Evolutionary conservation across 2,797 vertebrate genomes (phyloP).

Genomic region (Tragopan temminckii): DNA sequence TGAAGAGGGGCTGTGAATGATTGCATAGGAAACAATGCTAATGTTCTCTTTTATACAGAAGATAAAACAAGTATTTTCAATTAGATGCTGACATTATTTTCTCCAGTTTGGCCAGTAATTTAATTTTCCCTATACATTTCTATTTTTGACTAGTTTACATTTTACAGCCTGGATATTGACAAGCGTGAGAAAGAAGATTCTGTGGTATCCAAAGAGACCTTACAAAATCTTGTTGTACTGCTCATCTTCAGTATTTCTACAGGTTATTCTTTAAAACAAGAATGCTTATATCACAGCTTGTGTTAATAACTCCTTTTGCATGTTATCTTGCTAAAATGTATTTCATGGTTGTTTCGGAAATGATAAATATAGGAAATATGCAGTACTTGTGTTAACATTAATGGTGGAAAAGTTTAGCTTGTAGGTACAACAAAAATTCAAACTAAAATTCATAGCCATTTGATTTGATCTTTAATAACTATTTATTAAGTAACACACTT

Average conservation of each 20-base stretch:
- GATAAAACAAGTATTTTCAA: neutral
- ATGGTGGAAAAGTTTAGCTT: neutral
- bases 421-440: neutral
- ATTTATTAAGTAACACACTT: neutral
- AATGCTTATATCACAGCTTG: neutral
- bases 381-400: neutral
- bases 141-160: neutral
- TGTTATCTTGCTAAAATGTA: neutral
- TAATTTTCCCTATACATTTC: neutral
- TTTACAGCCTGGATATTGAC: neutral
- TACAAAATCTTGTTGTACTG: slow-evolving; percentile 31
- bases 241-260: slow-evolving; percentile 48
- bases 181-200: neutral
- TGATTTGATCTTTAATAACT: neutral
- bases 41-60: neutral
- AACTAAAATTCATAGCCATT: neutral
- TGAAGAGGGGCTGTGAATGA: neutral
- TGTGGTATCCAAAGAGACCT: slow-evolving; percentile 10
- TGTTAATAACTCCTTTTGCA: neutral
- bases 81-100: neutral
- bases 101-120: neutral
- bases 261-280: slow-evolving; percentile 25
- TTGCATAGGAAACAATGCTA: neutral
- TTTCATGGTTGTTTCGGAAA: neutral
- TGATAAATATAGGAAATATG: neutral